Conservation (phyloP, 2,797 vertebrate genomes). For the Centropyge bicolor region DNA sequence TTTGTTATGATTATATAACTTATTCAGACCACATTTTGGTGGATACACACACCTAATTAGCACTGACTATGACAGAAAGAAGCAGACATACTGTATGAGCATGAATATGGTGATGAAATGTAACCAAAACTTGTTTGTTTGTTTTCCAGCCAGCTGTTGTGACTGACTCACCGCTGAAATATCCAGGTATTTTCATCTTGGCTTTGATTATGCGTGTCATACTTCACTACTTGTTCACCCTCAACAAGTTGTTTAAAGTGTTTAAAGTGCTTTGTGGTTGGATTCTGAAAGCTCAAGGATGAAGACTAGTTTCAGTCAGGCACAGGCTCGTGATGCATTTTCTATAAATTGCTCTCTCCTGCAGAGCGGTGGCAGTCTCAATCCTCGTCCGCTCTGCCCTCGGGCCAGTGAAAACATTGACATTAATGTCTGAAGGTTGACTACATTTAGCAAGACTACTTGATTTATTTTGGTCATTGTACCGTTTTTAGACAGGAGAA, state of each 20-base stretch:
- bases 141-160: constrained; percentile 80
- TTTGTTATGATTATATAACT: constrained; percentile 70
- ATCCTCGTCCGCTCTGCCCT: constrained; percentile 25
- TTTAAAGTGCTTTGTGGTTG: constrained; percentile 42
- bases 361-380: constrained; percentile 45
- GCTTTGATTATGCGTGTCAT: constrained; percentile 27
- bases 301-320: constrained; percentile 51
- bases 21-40: constrained; percentile 68
- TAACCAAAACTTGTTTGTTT: constrained; percentile 54
- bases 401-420: constrained; percentile 77
- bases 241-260: constrained; percentile 23
- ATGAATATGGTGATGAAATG: constrained; percentile 37
- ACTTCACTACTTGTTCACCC: constrained; percentile 20
- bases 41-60: constrained; percentile 53
- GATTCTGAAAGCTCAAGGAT: constrained; percentile 43
- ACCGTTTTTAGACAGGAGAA: constrained; percentile 64
- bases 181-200: constrained; percentile 79
- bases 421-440: constrained; percentile 60
- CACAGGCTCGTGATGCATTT: constrained; percentile 46
- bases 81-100: constrained; percentile 22
- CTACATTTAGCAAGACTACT: constrained; percentile 44
- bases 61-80: constrained; percentile 31
- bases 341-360: constrained; percentile 62
- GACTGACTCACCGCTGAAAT: constrained; percentile 77
- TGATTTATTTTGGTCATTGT: constrained; percentile 71